A percentile compares a stretch with the other conserved stretches of the same genome.
These are phyloP conservation scores for Aspidiotus rigidus DNA, from an alignment of 2,888 invertebrate genomes.

Conservation along the genomic window DNA sequence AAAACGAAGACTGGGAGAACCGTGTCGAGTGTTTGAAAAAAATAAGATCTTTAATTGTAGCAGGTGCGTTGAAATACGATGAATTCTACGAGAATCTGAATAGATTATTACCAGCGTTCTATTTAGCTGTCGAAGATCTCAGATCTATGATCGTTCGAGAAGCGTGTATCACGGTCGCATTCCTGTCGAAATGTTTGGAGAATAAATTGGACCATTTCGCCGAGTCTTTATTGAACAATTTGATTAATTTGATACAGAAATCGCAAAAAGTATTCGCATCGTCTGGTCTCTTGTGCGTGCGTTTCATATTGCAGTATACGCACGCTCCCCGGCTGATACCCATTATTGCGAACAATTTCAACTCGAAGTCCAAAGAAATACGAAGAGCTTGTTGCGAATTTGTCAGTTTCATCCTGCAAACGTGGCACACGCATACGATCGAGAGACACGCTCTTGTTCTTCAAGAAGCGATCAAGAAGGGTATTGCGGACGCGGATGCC, in stretches of 20 bases:
- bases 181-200: conserved; percentile 68
- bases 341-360: conserved; percentile 63
- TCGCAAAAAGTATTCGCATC: conserved; percentile 92
- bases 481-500: conserved; percentile 87
- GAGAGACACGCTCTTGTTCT: conserved; percentile 70
- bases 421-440: conserved; percentile 74
- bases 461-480: conserved; percentile 73
- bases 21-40: conserved; percentile 86
- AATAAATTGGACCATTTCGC: conserved; percentile 73
- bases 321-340: conserved; percentile 72
- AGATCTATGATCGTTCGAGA: conserved; percentile 92
- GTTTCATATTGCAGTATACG: conserved; percentile 77
- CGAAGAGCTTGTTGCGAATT: conserved; percentile 70
- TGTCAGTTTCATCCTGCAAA: conserved; percentile 68
- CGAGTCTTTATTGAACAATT: conserved; percentile 66
- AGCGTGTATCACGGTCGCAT: conserved; percentile 89
- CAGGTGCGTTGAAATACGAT: conserved; percentile 66
- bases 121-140: conserved; percentile 73
- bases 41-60: conserved; percentile 69
- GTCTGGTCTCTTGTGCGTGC: conserved; percentile 73
- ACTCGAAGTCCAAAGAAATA: conserved; percentile 87
- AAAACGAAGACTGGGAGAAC: conserved; percentile 86
- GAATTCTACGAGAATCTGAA: conserved; percentile 68
- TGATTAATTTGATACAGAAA: conserved; percentile 87
- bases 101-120: conserved; percentile 68